phyloP scores from a whole-genome alignment of 2,797 vertebrate species.

The Sphenopsis melanotis region DNA sequence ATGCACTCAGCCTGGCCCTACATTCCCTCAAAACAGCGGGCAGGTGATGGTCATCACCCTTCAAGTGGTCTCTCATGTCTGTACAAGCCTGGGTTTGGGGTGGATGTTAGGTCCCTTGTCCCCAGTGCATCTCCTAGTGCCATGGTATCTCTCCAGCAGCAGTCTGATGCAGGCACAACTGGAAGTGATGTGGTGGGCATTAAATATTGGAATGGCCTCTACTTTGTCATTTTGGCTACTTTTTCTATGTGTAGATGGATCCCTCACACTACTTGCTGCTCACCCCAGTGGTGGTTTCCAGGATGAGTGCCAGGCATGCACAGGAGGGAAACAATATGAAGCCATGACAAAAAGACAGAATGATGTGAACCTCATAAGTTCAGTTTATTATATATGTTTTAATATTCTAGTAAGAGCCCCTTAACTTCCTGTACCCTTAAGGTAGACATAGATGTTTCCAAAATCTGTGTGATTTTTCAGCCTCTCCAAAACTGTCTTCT shows the following conservation, averaged over 20 bases:
- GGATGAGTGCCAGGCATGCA: neutral
- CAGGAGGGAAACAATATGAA: neutral
- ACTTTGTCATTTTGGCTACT: neutral
- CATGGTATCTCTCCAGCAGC: neutral
- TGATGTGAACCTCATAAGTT: neutral
- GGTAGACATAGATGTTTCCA: neutral
- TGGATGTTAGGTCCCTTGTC: neutral
- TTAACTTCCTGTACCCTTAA: neutral
- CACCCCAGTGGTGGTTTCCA: neutral
- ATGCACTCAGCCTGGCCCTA: neutral
- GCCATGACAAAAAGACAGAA: neutral
- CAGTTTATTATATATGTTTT: neutral
- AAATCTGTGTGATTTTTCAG: neutral
- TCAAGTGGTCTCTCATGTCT: neutral
- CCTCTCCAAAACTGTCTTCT: neutral
- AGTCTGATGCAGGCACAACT: neutral
- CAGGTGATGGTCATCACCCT: neutral
- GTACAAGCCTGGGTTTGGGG: neutral
- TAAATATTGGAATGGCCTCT: neutral
- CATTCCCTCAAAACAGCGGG: neutral
- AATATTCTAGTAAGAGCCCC: neutral
- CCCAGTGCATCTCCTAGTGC: neutral
- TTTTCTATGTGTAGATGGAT: neutral
- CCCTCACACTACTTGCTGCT: accelerated
- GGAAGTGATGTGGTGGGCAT: neutral